phyloP scores from a whole-genome alignment of 2,888 invertebrate genomes.

The Stenoptilia bipunctidactyla region DNA sequence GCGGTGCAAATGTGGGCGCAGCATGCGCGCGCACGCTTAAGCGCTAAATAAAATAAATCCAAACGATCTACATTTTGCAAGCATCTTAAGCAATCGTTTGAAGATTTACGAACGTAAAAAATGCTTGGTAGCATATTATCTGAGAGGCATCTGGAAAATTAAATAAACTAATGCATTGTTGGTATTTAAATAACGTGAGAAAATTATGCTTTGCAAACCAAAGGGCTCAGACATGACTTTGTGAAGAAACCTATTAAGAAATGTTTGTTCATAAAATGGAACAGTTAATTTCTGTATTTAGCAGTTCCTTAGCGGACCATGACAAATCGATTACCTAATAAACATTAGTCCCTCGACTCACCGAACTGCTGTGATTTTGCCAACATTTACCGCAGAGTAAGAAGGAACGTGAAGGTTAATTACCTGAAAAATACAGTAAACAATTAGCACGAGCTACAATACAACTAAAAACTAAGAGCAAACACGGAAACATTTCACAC shows the following conservation, averaged over 20 bases:
- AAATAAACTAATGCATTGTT: constrained; percentile 1
- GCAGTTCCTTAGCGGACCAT: constrained; percentile 15
- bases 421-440: constrained; percentile 43
- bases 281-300: constrained; percentile 4
- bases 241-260: no score
- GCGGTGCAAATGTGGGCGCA: constrained; percentile 38
- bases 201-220: no score
- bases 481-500: neutral
- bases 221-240: no score
- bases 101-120: no score
- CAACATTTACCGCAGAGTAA: constrained; percentile 51
- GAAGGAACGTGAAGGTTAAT: constrained; percentile 64
- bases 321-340: constrained; percentile 32
- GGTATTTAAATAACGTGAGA: no score
- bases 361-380: constrained; percentile 51
- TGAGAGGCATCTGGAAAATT: neutral
- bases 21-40: constrained; percentile 35
- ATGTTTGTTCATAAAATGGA: no score
- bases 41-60: constrained; percentile 41
- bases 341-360: constrained; percentile 52
- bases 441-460: neutral
- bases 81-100: no score
- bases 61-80: constrained; percentile 33
- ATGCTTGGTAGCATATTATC: no score
- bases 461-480: constrained; percentile 1